Percentiles rank a stretch among this genome's conserved stretches.
These are phyloP conservation scores for Papilio xuthus DNA, from an alignment of 1,140 invertebrate genomes.

Conservation along the genomic window DNA sequence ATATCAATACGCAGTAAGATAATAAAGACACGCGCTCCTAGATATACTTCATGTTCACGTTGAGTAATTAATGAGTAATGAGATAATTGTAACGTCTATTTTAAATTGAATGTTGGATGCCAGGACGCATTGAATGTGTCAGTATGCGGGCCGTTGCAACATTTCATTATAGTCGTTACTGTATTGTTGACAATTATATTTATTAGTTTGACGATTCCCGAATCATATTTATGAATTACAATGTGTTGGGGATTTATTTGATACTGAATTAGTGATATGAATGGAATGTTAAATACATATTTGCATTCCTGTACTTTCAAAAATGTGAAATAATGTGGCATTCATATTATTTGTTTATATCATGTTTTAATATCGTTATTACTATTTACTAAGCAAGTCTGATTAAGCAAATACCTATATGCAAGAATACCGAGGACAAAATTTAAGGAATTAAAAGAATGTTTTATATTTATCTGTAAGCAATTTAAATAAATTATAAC, in stretches of 20 bases:
- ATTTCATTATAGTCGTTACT: not conserved
- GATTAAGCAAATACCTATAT: too few relatives aligned
- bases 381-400: too few relatives aligned
- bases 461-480: too few relatives aligned
- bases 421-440: too few relatives aligned
- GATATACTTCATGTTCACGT: conserved; percentile 50
- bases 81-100: conserved; percentile 69
- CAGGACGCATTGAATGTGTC: conserved; percentile 39
- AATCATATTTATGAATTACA: not conserved
- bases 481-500: too few relatives aligned
- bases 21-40: conserved; percentile 52
- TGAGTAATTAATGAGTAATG: conserved; percentile 73
- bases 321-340: too few relatives aligned
- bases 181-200: conserved; percentile 15
- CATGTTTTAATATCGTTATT: too few relatives aligned
- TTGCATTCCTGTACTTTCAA: too few relatives aligned
- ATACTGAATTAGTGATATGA: not conserved
- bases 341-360: too few relatives aligned
- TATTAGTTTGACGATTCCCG: not conserved
- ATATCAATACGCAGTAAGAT: conserved; percentile 39
- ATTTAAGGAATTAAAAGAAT: too few relatives aligned
- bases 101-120: conserved; percentile 53
- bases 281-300: not conserved
- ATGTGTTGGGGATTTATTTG: not conserved
- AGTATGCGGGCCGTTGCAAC: conserved; percentile 18